Evolutionary conservation across 2,888 invertebrate genomes (phyloP).

Genomic region (Alloscopus bannaensis): DNA sequence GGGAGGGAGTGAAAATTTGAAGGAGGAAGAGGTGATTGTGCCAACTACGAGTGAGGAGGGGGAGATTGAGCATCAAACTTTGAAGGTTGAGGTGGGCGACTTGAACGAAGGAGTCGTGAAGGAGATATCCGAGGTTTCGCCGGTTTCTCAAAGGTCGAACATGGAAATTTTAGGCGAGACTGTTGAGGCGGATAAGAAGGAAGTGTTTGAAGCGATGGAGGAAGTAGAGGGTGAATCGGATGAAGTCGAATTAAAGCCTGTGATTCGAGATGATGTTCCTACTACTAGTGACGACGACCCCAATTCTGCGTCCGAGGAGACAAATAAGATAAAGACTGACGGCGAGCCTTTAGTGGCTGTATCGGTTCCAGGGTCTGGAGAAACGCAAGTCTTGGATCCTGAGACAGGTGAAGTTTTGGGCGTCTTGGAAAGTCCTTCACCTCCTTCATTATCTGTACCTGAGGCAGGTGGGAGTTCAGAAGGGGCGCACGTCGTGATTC

Average conservation of each 20-base stretch:
- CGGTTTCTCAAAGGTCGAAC: no score
- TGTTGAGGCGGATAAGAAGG: slow-evolving; percentile 6
- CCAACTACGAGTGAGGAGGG: neutral
- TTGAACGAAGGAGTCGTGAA: no score
- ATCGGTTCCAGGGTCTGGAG: no score
- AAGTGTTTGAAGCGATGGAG: slow-evolving; percentile 18
- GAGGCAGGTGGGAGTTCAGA: slow-evolving; percentile 14
- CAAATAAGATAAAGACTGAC: no score
- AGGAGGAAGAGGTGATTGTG: slow-evolving; percentile 20
- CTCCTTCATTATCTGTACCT: slow-evolving; percentile 3
- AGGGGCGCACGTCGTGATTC: slow-evolving; percentile 17
- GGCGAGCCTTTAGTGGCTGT: no score
- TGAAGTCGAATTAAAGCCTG: no score
- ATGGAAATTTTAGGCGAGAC: slow-evolving; percentile 6
- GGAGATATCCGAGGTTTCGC: no score
- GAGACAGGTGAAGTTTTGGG: neutral
- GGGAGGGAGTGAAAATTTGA: neutral
- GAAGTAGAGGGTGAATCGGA: neutral
- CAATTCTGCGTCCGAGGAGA: no score
- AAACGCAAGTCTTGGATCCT: no score
- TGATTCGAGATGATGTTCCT: no score
- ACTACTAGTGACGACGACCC: no score
- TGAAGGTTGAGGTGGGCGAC: no score
- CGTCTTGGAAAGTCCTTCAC: neutral
- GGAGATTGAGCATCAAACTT: neutral